phyloP scores from a whole-genome alignment of 2,113 vertebrate species.

The Otis tarda region DNA sequence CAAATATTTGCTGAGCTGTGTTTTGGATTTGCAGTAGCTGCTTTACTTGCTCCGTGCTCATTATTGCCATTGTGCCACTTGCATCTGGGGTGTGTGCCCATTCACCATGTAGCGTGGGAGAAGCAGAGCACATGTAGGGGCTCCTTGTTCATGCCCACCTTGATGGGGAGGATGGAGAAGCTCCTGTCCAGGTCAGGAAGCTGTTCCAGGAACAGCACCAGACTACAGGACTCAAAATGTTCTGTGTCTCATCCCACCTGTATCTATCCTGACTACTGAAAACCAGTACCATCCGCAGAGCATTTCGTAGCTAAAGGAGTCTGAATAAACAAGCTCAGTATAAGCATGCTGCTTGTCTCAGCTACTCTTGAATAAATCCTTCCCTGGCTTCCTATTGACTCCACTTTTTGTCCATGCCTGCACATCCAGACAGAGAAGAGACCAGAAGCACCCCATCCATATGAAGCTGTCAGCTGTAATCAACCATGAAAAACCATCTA shows the following conservation, averaged over 20 bases:
- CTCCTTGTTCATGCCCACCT: rapidly evolving
- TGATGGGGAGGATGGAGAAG: neutral
- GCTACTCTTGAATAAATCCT: neutral
- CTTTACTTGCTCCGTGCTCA: neutral
- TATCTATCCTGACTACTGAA: neutral
- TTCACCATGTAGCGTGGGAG: neutral
- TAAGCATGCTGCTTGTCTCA: neutral
- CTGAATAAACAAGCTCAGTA: neutral
- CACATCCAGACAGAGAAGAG: neutral
- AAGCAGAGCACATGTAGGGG: rapidly evolving
- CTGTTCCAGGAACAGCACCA: neutral
- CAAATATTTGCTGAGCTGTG: neutral
- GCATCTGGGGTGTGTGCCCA: neutral
- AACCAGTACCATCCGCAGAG: neutral
- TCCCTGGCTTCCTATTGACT: neutral
- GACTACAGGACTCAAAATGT: neutral
- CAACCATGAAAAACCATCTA: neutral
- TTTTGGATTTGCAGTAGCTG: neutral
- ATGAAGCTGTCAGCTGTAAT: neutral
- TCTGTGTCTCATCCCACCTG: neutral
- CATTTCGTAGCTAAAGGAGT: neutral
- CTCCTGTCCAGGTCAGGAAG: neutral
- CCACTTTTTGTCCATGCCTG: neutral
- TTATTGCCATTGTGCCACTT: neutral
- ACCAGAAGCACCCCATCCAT: neutral